Evolutionary conservation across 2,113 vertebrate species (phyloP).

Genomic region (Fukomys damarensis): DNA sequence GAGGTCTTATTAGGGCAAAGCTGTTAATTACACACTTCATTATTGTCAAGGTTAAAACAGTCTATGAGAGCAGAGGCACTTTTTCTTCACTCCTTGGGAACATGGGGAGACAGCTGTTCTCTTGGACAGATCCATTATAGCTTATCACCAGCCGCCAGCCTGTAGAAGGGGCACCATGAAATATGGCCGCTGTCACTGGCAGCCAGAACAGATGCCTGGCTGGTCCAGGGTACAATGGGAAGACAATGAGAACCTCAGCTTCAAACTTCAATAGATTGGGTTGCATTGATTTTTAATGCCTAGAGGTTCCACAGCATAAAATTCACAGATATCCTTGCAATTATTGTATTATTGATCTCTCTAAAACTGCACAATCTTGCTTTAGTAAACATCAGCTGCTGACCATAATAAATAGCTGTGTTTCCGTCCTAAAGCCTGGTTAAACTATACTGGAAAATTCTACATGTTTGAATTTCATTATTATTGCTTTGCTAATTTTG

Average conservation of each 20-base stretch:
- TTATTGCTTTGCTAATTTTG: fast-evolving
- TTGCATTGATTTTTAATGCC: conserved; percentile 83
- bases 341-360: conserved; percentile 66
- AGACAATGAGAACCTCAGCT: conserved; percentile 71
- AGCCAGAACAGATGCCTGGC: conserved; percentile 66
- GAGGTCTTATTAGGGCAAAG: conserved; percentile 89
- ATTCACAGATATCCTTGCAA: conserved; percentile 81
- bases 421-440: not conserved
- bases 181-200: conserved; percentile 94
- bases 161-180: conserved; percentile 87
- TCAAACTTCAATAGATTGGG: conserved; percentile 84
- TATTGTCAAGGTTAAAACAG: conserved; percentile 96
- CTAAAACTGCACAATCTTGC: conserved; percentile 8
- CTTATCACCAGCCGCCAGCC: conserved; percentile 95
- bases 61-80: conserved; percentile 88
- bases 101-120: conserved; percentile 88
- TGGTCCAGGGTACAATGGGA: conserved; percentile 63
- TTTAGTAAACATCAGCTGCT: conserved; percentile 60
- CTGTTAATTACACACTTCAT: conserved; percentile 96
- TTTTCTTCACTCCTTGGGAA: conserved; percentile 90
- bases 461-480: not conserved
- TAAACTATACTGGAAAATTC: not conserved
- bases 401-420: not conserved
- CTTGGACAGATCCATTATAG: conserved; percentile 94
- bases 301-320: conserved; percentile 79